These are phyloP conservation scores for Sphyrna mokarran DNA, from an alignment of 2,113 vertebrate species.

Conservation along the genomic window DNA sequence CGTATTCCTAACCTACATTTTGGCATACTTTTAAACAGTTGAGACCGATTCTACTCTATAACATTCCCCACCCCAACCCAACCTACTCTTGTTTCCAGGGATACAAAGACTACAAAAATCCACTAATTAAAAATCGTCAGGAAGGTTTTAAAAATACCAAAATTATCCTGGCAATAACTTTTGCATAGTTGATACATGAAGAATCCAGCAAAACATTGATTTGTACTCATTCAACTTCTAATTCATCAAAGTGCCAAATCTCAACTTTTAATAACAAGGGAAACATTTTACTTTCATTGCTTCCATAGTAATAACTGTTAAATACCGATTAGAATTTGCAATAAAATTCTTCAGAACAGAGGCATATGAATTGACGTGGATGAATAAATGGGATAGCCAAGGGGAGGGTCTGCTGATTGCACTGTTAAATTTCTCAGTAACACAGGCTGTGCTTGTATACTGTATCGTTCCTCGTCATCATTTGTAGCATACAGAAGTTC, in stretches of 20 bases:
- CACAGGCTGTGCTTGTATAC: constrained; percentile 88
- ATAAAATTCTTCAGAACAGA: constrained; percentile 59
- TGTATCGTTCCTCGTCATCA: constrained; percentile 93
- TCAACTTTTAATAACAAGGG: background rate
- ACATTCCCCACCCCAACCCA: background rate
- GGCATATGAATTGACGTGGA: constrained; percentile 75
- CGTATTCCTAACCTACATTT: background rate
- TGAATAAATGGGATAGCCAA: constrained; percentile 91
- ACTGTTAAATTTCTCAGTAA: constrained; percentile 87
- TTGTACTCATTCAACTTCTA: background rate
- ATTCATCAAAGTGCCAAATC: background rate
- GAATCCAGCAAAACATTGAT: background rate
- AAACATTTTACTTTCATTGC: background rate
- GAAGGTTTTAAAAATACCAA: background rate
- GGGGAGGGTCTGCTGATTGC: constrained; percentile 86
- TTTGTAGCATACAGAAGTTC: constrained; percentile 94
- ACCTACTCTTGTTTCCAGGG: background rate
- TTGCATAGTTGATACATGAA: constrained; percentile 18
- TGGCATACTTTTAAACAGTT: background rate
- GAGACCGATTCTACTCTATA: background rate
- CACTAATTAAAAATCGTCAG: background rate
- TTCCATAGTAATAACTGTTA: background rate
- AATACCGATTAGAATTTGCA: background rate
- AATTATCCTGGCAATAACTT: background rate
- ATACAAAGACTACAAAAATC: background rate